Evolutionary conservation across 2,888 invertebrate species (phyloP), one percentile per base, ranked within the genome.

Genomic region (Rotaria socialis): DNA sequence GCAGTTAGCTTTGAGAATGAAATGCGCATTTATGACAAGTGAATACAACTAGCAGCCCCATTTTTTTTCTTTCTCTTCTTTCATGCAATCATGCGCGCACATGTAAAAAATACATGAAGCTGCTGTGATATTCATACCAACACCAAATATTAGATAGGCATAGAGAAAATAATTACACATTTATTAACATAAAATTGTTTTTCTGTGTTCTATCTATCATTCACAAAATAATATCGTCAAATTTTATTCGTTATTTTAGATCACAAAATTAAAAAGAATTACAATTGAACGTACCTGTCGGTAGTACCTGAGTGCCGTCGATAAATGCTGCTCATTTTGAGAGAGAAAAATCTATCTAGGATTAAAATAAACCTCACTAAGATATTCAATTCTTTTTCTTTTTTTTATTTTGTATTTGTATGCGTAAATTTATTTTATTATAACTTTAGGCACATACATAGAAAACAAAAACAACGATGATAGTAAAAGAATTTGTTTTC

Each of bases 261-360:
- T 50, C 50, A 50, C 10, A 11, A 27, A 67, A 67, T 35, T 2
- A 27, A 67, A 35, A 35, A 27, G 6, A 67, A 67, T 8, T 16
- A 14, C 16, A 67, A 67, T 27, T 35, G 27, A 27, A 67, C 67
- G 67, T 67, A 67, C 67, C 67, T 67, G 67, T 67, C 16, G 6
- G 67, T 67, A 67, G 67, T 16, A 16, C 67, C 67, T 67, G 67
- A 67, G 24, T 67, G 67, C 35, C 67, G 67, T 67, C 67, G 67
- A 67, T 67, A 67, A 11, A 35, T 67, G 67, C 67, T 67, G 67
- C 67, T 67, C 67, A 67, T 67, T 35, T 67, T 67, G 27, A 52
- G n/a, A 14, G 14, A 67, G 35, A 35, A 35, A 27, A 67, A 67
- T 67, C 67, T 67, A 67, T 67, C 67, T 67, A 67, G 35, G 67